Conservation (phyloP, 1,140 invertebrate genomes). For the Plutomurus gul region DNA sequence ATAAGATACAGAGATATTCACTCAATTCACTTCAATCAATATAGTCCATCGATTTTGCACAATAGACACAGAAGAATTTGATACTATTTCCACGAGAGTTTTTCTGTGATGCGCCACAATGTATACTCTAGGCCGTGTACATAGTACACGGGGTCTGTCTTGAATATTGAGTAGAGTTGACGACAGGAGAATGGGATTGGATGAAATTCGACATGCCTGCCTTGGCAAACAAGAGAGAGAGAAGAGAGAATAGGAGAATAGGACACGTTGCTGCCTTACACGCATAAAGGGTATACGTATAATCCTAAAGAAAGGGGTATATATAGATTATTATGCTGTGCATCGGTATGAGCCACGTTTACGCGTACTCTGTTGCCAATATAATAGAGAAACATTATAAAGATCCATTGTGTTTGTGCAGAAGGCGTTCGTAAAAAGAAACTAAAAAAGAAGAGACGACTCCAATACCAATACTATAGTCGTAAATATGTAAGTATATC, state of each 20-base stretch:
- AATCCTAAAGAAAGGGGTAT: background rate
- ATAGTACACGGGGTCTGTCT: too few species aligned
- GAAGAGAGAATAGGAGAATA: too few species aligned
- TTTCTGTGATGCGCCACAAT: background rate
- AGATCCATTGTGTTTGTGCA: conserved; percentile 16
- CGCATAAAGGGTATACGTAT: too few species aligned
- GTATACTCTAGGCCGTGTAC: too few species aligned
- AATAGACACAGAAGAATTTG: background rate
- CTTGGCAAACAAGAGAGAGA: background rate
- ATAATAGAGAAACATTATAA: too few species aligned
- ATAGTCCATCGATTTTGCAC: conserved; percentile 6
- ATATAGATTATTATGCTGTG: background rate
- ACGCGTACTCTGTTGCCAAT: too few species aligned
- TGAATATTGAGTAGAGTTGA: too few species aligned
- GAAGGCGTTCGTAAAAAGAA: background rate
- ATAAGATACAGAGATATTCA: conserved; percentile 2
- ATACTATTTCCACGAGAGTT: background rate
- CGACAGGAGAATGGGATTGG: background rate
- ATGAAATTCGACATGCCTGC: conserved; percentile 8
- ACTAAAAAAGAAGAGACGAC: background rate
- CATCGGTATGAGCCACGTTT: too few species aligned
- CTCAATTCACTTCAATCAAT: conserved; percentile 18
- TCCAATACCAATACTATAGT: background rate
- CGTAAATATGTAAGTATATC: too few species aligned
- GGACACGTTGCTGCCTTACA: too few species aligned